phyloP scores from a whole-genome alignment of 1,140 invertebrate genomes.

The Elysia chlorotica region DNA sequence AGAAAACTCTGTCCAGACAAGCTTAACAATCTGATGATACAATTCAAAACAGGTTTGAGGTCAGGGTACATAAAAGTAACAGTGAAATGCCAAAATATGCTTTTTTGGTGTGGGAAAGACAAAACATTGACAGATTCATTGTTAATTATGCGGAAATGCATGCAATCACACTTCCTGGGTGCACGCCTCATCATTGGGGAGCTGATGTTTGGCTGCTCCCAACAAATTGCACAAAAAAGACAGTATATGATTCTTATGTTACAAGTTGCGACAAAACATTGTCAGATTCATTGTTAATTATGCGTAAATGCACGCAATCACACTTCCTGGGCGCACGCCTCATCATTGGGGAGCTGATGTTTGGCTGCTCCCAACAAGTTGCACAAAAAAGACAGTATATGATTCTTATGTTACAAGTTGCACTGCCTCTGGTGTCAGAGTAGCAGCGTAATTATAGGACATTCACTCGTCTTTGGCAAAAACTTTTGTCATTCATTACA shows the following conservation, averaged over 20 bases:
- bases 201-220: background rate
- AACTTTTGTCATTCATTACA: background rate
- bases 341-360: background rate
- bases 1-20: background rate
- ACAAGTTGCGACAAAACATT: background rate
- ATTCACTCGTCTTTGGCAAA: background rate
- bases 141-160: constrained; percentile 7
- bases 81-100: background rate
- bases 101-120: background rate
- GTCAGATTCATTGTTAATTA: constrained; percentile 8
- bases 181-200: background rate
- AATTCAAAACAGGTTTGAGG: background rate
- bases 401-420: background rate
- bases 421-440: too few relatives aligned
- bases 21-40: background rate
- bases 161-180: background rate
- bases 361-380: background rate
- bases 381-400: background rate
- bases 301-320: background rate
- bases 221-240: background rate
- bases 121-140: background rate
- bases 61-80: background rate
- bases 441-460: too few relatives aligned
- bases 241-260: background rate
- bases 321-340: background rate